A percentile compares a stretch with the other conserved stretches of the same genome.
These are phyloP conservation scores for Notolabrus celidotus DNA, from an alignment of 2,797 vertebrate species.

Conservation along the genomic window DNA sequence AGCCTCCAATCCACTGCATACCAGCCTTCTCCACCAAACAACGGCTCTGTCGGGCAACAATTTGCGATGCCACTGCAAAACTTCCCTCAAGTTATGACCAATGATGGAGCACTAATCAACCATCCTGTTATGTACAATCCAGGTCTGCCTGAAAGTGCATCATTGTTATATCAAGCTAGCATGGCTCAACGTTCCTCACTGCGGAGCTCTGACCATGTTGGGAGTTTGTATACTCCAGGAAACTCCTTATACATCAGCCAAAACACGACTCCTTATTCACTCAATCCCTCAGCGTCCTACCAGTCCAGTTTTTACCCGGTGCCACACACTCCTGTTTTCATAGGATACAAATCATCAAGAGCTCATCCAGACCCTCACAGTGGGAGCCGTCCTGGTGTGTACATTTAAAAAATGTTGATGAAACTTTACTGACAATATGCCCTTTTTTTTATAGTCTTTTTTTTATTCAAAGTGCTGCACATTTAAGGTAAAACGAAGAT, in stretches of 20 bases:
- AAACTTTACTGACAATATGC: constrained; percentile 1
- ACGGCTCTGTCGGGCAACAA: constrained; percentile 40
- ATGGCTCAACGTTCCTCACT: constrained; percentile 40
- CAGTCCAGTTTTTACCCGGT: constrained; percentile 67
- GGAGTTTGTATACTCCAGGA: constrained; percentile 49
- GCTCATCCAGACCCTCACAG: constrained; percentile 35
- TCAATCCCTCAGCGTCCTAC: constrained; percentile 49
- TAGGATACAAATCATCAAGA: constrained; percentile 70
- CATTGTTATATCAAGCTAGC: constrained; percentile 58
- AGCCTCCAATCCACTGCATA: constrained; percentile 35
- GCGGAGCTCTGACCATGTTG: constrained; percentile 42
- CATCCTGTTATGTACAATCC: constrained; percentile 50
- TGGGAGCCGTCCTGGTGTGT: constrained; percentile 62
- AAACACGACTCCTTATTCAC: constrained; percentile 32
- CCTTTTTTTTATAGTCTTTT: not conserved
- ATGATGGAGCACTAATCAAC: constrained; percentile 26
- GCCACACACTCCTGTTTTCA: constrained; percentile 71
- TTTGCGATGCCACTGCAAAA: constrained; percentile 34
- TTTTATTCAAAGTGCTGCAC: constrained; percentile 6
- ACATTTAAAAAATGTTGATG: constrained; percentile 67
- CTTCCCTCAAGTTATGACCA: constrained; percentile 33
- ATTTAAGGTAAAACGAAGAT: not conserved
- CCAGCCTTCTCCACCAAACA: constrained; percentile 47
- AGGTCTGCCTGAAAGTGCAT: constrained; percentile 33
- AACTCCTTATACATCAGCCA: constrained; percentile 60